Percentiles rank a stretch among this genome's conserved stretches.
Evolutionary conservation across 2,888 invertebrate species (phyloP).

Genomic region (Trichopria drosophilae): DNA sequence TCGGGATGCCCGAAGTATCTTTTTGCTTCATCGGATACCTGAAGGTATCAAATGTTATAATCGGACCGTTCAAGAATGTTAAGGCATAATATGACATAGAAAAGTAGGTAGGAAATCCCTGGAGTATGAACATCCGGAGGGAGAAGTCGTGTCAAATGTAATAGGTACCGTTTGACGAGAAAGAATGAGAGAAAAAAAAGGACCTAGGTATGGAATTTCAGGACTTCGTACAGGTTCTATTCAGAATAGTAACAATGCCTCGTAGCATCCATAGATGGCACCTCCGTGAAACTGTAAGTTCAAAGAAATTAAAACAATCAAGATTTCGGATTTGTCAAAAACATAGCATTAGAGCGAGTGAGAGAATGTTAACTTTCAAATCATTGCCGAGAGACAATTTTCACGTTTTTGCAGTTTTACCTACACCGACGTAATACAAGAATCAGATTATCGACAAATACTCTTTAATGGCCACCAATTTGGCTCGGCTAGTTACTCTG

Average conservation of each 20-base stretch:
- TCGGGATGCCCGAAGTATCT: constrained; percentile 22
- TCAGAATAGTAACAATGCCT: constrained; percentile 49
- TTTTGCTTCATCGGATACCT: too few relatives aligned
- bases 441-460: constrained; percentile 24
- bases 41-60: too few relatives aligned
- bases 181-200: constrained; percentile 29
- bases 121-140: too few relatives aligned
- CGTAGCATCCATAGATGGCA: constrained; percentile 53
- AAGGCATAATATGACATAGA: background rate
- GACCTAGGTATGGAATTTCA: constrained; percentile 28
- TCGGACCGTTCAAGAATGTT: too few relatives aligned
- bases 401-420: constrained; percentile 30
- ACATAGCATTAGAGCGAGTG: background rate
- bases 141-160: too few relatives aligned
- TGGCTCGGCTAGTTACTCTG: constrained; percentile 55
- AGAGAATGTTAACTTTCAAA: background rate
- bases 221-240: constrained; percentile 16
- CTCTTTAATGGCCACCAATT: constrained; percentile 48
- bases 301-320: constrained; percentile 58
- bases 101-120: too few relatives aligned
- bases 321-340: constrained; percentile 36
- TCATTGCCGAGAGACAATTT: constrained; percentile 20
- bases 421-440: constrained; percentile 25
- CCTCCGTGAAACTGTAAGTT: constrained; percentile 57
- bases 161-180: constrained; percentile 21